Percentiles rank a stretch among this genome's conserved stretches.
phyloP scores from a whole-genome alignment of 2,113 vertebrate genomes.

The Silurus meridionalis region DNA sequence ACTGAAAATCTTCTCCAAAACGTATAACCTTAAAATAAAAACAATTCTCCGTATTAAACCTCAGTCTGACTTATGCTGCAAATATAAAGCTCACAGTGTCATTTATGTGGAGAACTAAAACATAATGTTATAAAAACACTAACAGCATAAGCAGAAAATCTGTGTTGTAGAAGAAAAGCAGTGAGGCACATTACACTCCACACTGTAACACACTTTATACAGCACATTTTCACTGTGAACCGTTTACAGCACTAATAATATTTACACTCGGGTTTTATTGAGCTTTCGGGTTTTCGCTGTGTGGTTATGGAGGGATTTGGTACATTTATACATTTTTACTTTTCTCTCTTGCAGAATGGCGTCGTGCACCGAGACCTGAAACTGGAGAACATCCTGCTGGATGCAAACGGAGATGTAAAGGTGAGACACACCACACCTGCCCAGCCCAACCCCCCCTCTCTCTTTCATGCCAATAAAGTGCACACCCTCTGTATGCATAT shows the following conservation, averaged over 20 bases:
- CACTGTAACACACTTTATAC: background rate
- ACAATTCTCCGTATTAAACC: background rate
- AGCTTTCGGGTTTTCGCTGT: background rate
- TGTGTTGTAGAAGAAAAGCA: background rate
- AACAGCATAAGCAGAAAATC: background rate
- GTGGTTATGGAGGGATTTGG: background rate
- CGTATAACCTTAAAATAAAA: too few species aligned
- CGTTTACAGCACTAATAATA: background rate
- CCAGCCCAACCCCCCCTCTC: too few species aligned
- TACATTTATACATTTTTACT: background rate
- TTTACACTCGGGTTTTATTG: background rate
- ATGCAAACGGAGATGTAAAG: constrained; percentile 88
- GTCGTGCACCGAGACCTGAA: constrained; percentile 96
- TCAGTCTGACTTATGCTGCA: background rate
- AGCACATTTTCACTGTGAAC: background rate
- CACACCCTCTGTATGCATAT: constrained; percentile 22
- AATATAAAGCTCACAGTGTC: background rate
- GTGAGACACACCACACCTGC: constrained; percentile 63
- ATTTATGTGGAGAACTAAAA: background rate
- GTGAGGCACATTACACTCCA: background rate
- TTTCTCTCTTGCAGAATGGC: constrained; percentile 76
- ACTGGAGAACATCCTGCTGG: constrained; percentile 95
- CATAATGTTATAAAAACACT: background rate
- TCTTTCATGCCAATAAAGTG: background rate
- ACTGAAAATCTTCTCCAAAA: background rate